These are phyloP conservation scores for Drosophila birchii DNA, from an alignment of 2,888 invertebrate genomes.

Conservation along the genomic window DNA sequence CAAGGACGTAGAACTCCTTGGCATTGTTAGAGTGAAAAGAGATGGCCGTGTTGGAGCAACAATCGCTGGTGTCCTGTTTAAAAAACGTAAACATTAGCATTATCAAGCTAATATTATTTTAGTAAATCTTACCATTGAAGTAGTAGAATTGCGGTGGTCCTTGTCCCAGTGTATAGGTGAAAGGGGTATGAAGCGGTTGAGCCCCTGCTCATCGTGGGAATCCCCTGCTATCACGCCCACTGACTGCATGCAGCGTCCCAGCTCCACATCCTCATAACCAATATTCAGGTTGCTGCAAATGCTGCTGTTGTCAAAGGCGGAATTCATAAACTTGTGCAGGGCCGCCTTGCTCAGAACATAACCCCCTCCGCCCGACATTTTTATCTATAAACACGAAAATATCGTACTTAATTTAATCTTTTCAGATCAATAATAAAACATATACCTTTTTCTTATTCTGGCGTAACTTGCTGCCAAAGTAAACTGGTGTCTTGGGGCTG, in stretches of 20 bases:
- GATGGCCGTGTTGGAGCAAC: slow-evolving; percentile 96
- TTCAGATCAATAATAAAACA: slow-evolving; percentile 5
- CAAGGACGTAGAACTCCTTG: slow-evolving; percentile 96
- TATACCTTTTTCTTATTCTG: slow-evolving; percentile 85
- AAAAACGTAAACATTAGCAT: not conserved
- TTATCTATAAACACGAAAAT: slow-evolving; percentile 86
- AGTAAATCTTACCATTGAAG: slow-evolving; percentile 39
- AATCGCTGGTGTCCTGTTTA: slow-evolving; percentile 90
- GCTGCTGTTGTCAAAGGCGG: slow-evolving; percentile 89
- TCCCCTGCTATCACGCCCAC: slow-evolving; percentile 95
- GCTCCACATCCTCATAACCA: slow-evolving; percentile 81
- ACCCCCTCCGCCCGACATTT: slow-evolving; percentile 95
- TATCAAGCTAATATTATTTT: too few species aligned
- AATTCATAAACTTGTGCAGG: slow-evolving; percentile 89
- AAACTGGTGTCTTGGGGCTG: slow-evolving; percentile 90
- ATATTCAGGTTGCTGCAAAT: slow-evolving; percentile 85
- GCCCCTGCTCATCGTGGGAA: slow-evolving; percentile 91
- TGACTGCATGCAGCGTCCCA: slow-evolving; percentile 91
- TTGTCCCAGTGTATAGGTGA: slow-evolving; percentile 37
- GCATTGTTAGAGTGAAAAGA: slow-evolving; percentile 97
- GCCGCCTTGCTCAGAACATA: slow-evolving; percentile 96
- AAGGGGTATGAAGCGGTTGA: slow-evolving; percentile 96
- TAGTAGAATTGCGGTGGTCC: not conserved
- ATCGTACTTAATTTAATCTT: not conserved
- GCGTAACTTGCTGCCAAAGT: slow-evolving; percentile 93